phyloP scores from a whole-genome alignment of 53 echinoderm and acorn worm species.

The Temnopleurus reevesii region DNA sequence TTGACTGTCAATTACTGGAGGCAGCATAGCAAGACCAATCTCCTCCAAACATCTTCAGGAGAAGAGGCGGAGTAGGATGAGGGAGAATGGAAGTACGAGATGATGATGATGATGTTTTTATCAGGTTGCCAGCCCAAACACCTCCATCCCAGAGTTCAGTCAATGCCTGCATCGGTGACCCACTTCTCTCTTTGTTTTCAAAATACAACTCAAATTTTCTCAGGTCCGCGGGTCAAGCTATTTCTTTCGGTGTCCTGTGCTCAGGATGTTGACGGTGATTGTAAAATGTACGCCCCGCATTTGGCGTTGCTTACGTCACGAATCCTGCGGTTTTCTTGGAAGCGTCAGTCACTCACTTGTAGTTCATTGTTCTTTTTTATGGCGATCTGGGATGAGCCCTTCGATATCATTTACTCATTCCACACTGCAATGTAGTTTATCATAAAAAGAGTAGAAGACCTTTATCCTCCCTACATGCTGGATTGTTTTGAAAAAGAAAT shows the following conservation, averaged over 20 bases:
- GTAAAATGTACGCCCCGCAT: not conserved
- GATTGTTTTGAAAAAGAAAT: too few species aligned
- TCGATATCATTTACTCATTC: too few species aligned
- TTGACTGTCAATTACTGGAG: slow-evolving; percentile 42
- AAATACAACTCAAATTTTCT: slow-evolving; percentile 23
- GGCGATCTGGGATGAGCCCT: too few species aligned
- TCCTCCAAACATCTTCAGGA: slow-evolving; percentile 30
- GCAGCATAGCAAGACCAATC: slow-evolving; percentile 20
- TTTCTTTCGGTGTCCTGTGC: not conserved
- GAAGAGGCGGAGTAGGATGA: not conserved
- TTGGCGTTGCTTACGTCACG: slow-evolving; percentile 28
- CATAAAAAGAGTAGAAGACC: too few species aligned
- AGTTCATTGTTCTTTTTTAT: not conserved
- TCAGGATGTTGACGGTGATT: not conserved
- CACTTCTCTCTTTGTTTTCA: slow-evolving; percentile 25
- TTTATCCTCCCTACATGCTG: too few species aligned
- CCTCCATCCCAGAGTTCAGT: not conserved
- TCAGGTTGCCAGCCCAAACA: slow-evolving; percentile 44
- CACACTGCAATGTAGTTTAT: too few species aligned
- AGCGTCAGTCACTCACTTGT: not conserved
- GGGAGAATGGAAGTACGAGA: not conserved
- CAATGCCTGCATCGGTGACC: not conserved
- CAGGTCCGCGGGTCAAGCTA: not conserved
- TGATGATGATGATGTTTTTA: slow-evolving; percentile 48
- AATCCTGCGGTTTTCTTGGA: slow-evolving; percentile 3